Evolutionary conservation across 2,888 invertebrate genomes (phyloP), one percentile per base, ranked within the genome.

Genomic region (Liodrosophila aerea): DNA sequence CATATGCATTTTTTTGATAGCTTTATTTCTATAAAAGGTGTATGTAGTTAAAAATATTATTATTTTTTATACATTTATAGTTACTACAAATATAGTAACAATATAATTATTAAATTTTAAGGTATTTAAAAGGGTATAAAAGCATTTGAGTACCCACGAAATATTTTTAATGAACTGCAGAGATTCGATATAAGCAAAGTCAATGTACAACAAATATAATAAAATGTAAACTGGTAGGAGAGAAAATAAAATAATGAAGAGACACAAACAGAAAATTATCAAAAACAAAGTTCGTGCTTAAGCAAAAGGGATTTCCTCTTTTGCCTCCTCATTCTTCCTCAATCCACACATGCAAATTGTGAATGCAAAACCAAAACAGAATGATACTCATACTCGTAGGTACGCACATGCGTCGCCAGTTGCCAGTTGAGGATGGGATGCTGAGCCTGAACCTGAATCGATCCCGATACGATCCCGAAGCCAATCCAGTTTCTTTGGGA

Each of bases 131-230:
- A 49, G 31, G 5, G 45, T 31, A 37, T 11, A 7, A 12, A 13
- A 9, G n/a, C 33, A 33, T 22, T 22, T 63, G 60, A 57, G 49
- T 51, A 33, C 40, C 53, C 60, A 50, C 39, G 29, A 59, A 57
- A 85, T 88, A 88, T 88, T 88, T 88, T 88, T 88, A 88, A 88
- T 88, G 88, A 88, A 88, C 87, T 72, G 56, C 60, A 65, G 71
- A 73, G 63, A 61, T 65, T 71, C 47, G 64, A 72, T 77, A 64
- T 61, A 69, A 76, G 78, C 64, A 53, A 84, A 85, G 81, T 73
- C 65, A 64, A 67, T 72, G 78, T 66, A 61, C 66, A 73, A 73
- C 33, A 51, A 51, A 30, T 30, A 41, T 18, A 41, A 47, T 64
- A 65, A 74, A 68, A 67, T 65, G 62, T 53, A 52, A 61, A 31